These are phyloP conservation scores for Chaenodraco wilsoni DNA, from an alignment of 2,797 vertebrate genomes.

Conservation along the genomic window DNA sequence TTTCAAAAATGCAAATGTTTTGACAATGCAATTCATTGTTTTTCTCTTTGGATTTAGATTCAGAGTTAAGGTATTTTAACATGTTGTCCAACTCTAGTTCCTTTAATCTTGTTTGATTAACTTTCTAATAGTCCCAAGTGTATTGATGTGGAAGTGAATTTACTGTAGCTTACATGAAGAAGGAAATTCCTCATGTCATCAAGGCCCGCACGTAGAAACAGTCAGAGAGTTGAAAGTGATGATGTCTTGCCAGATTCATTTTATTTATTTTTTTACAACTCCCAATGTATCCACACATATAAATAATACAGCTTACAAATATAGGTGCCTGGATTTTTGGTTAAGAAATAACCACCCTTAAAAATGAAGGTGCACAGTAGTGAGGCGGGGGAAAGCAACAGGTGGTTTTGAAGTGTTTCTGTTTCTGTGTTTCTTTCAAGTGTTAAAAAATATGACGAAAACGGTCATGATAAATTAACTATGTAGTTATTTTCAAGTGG, in stretches of 20 bases:
- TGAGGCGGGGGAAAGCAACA: not conserved
- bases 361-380: not conserved
- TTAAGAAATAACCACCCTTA: not conserved
- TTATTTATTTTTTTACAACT: fast-evolving
- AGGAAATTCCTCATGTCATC: slow-evolving; percentile 36
- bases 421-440: not conserved
- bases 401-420: not conserved
- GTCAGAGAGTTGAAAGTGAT: too few species aligned
- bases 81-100: slow-evolving; percentile 12
- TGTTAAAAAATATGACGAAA: not conserved
- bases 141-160: slow-evolving; percentile 16
- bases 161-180: slow-evolving; percentile 23
- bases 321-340: too few species aligned
- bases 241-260: not conserved
- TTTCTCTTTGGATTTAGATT: not conserved
- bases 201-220: slow-evolving; percentile 16
- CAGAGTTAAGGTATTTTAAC: not conserved
- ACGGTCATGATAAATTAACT: not conserved
- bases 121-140: slow-evolving; percentile 26
- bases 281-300: not conserved
- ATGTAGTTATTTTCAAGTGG: not conserved
- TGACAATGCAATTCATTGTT: not conserved
- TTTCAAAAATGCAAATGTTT: not conserved
- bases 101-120: slow-evolving; percentile 24
- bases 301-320: too few species aligned